These are phyloP conservation scores for Egretta garzetta DNA, from an alignment of 2,113 vertebrate species.

Conservation along the genomic window DNA sequence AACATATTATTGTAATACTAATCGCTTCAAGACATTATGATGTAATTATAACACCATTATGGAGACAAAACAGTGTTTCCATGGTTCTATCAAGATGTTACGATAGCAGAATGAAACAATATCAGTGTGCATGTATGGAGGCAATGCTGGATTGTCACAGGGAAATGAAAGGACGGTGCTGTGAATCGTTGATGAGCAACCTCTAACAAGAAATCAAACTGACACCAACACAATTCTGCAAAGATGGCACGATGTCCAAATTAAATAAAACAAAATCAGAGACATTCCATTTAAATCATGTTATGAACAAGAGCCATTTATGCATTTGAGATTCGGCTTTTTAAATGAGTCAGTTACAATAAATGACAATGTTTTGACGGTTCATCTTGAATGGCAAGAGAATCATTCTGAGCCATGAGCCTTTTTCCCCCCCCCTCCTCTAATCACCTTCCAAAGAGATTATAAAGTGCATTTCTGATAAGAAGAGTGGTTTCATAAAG, in stretches of 20 bases:
- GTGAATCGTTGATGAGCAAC: background rate
- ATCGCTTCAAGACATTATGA: constrained; percentile 30
- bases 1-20: background rate
- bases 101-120: background rate
- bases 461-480: background rate
- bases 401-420: background rate
- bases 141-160: background rate
- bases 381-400: background rate
- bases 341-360: constrained; percentile 19
- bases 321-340: background rate
- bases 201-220: background rate
- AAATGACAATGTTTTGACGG: constrained; percentile 23
- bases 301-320: background rate
- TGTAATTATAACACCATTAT: background rate
- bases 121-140: background rate
- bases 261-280: constrained; percentile 7
- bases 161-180: background rate
- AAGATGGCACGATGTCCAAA: background rate
- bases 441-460: background rate
- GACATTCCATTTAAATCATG: background rate
- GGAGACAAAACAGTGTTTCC: constrained; percentile 21
- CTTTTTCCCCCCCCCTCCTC: background rate
- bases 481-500: background rate
- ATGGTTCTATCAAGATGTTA: background rate
- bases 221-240: background rate